Percentiles rank a stretch among this genome's conserved stretches.
phyloP scores from a whole-genome alignment of 2,113 vertebrate genomes.

The Erinaceus europaeus region DNA sequence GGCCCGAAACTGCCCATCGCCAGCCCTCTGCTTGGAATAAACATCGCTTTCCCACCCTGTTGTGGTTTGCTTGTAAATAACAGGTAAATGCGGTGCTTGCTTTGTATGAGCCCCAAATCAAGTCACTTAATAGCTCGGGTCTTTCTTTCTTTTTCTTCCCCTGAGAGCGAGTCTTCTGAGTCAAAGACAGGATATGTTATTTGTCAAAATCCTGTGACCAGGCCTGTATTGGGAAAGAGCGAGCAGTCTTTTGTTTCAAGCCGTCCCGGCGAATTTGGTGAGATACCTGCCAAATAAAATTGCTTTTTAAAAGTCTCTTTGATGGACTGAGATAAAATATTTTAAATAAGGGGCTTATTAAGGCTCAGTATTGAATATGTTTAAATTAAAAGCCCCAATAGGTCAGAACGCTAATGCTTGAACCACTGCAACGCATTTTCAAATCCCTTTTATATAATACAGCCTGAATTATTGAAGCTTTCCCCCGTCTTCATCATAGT shows the following conservation, averaged over 20 bases:
- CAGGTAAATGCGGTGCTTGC: neutral
- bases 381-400: neutral
- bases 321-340: neutral
- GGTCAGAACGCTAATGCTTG: neutral
- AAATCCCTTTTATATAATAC: constrained; percentile 44
- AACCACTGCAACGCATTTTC: neutral
- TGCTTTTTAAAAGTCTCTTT: neutral
- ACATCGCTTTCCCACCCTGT: neutral
- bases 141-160: neutral
- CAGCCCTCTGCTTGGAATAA: constrained; percentile 12
- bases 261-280: neutral
- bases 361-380: neutral
- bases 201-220: neutral
- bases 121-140: neutral
- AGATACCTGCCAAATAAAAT: constrained; percentile 2
- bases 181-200: neutral
- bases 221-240: neutral
- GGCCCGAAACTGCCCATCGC: neutral
- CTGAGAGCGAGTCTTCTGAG: neutral
- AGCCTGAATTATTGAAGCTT: constrained; percentile 19
- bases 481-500: constrained; percentile 48
- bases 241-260: constrained; percentile 69
- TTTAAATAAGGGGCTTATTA: neutral
- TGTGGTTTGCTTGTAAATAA: constrained; percentile 12
- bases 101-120: constrained; percentile 25